These are phyloP conservation scores for Myotis davidii DNA, from an alignment of 2,113 vertebrate genomes.

Conservation along the genomic window DNA sequence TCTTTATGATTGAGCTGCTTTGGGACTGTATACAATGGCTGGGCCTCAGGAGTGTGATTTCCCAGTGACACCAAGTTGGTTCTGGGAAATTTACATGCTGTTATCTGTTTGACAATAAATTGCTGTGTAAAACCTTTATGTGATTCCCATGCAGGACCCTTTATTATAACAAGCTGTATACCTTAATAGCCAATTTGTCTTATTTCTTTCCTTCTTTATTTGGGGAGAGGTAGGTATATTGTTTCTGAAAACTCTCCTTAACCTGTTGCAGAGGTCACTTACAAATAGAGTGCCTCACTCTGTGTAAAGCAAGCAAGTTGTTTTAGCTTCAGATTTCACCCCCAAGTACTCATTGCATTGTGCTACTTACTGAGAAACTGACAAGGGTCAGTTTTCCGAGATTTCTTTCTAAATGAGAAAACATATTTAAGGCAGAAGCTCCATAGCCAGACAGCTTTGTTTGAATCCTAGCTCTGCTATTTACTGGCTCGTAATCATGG, in stretches of 20 bases:
- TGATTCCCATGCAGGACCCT: constrained; percentile 30
- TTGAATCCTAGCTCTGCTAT: background rate
- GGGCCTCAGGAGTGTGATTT: constrained; percentile 67
- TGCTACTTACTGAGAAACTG: background rate
- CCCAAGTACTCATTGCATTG: background rate
- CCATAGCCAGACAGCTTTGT: background rate
- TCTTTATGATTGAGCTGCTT: constrained; percentile 70
- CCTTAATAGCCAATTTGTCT: constrained; percentile 56
- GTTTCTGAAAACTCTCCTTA: constrained; percentile 44
- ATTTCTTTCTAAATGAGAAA: background rate
- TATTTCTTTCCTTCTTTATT: background rate
- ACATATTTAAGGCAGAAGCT: background rate
- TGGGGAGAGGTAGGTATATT: background rate
- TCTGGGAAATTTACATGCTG: constrained; percentile 73
- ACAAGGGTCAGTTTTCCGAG: background rate
- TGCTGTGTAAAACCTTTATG: constrained; percentile 61
- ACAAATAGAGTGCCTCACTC: background rate
- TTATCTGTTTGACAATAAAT: constrained; percentile 69
- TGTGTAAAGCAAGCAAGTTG: background rate
- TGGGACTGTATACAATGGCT: constrained; percentile 43
- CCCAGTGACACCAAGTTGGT: constrained; percentile 58
- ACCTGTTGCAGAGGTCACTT: constrained; percentile 46
- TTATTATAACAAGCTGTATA: constrained; percentile 63
- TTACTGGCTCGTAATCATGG: background rate
- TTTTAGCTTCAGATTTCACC: background rate